phyloP scores from a whole-genome alignment of 2,888 invertebrate genomes.

The Cantharis rufa region DNA sequence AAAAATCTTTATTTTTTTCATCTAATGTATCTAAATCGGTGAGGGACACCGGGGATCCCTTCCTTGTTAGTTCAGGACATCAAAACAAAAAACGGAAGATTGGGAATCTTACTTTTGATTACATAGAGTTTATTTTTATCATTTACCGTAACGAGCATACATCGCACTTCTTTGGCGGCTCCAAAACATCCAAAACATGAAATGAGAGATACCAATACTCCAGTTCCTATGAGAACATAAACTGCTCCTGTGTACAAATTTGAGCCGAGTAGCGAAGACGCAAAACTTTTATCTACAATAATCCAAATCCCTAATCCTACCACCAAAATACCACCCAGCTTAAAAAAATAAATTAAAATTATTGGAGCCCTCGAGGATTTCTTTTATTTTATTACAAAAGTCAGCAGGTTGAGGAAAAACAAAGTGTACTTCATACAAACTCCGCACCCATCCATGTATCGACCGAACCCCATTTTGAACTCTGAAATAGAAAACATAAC shows the following conservation, averaged over 20 bases:
- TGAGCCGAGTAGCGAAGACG: conserved; percentile 83
- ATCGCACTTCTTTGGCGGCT: conserved; percentile 91
- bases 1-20: no score
- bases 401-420: conserved; percentile 81
- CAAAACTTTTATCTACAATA: conserved; percentile 79
- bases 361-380: background rate
- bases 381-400: conserved; percentile 68
- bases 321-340: conserved; percentile 80
- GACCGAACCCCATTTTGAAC: conserved; percentile 72
- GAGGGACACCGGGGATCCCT: no score
- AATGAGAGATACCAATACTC: conserved; percentile 78
- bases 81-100: no score
- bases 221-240: conserved; percentile 81
- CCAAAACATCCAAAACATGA: conserved; percentile 92
- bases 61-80: no score
- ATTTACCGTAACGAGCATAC: conserved; percentile 85
- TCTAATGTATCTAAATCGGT: no score
- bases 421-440: conserved; percentile 85
- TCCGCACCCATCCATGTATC: conserved; percentile 87
- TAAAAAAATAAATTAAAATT: conserved; percentile 35
- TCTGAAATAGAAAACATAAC: background rate
- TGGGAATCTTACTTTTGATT: background rate
- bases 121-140: background rate
- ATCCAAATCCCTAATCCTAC: conserved; percentile 85
- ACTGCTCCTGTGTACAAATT: conserved; percentile 87